These are phyloP conservation scores for Suncus etruscus DNA, from an alignment of 2,113 vertebrate species.

Conservation along the genomic window DNA sequence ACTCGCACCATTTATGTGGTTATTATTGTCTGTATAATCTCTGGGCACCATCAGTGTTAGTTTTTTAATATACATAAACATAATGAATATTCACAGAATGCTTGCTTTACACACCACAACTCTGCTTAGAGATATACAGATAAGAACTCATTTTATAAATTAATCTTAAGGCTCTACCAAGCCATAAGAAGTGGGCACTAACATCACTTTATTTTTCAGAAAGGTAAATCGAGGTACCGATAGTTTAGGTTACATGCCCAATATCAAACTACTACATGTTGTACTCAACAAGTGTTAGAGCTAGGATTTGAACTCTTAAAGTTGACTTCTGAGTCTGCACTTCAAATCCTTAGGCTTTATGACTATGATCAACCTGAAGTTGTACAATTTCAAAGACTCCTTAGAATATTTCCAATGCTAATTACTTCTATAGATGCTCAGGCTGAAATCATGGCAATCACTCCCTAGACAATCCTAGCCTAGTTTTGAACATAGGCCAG, in stretches of 20 bases:
- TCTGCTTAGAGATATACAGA: background rate
- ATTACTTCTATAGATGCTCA: background rate
- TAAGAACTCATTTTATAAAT: background rate
- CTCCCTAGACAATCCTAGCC: background rate
- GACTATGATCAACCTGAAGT: background rate
- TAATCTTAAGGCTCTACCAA: background rate
- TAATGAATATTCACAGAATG: background rate
- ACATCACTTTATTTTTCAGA: background rate
- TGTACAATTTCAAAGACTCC: background rate
- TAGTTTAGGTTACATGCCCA: background rate
- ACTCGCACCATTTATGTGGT: background rate
- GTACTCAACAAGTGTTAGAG: background rate
- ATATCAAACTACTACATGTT: background rate
- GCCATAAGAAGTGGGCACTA: background rate
- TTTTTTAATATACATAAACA: background rate
- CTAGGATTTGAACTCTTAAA: background rate
- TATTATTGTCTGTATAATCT: background rate
- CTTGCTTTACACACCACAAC: background rate
- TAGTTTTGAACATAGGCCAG: background rate
- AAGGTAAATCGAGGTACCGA: background rate
- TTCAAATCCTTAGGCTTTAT: background rate
- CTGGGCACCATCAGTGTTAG: background rate
- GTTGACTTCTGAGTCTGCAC: background rate
- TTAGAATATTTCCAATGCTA: background rate
- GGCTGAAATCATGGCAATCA: background rate